These are phyloP conservation scores for Luscinia luscinia DNA, from an alignment of 2,797 vertebrate species.

Conservation along the genomic window DNA sequence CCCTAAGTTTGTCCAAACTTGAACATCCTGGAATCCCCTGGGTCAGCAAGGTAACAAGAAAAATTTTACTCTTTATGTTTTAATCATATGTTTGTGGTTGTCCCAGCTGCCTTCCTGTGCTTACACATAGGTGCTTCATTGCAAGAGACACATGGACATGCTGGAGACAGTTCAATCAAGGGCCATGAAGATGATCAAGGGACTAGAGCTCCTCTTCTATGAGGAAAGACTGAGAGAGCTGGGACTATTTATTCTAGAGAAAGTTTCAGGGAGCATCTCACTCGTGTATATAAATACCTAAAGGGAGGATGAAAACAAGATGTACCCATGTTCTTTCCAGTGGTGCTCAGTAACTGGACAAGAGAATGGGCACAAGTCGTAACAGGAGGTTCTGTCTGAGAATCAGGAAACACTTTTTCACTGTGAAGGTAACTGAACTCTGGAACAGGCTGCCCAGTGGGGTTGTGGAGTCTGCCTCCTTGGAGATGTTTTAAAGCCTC, in stretches of 20 bases:
- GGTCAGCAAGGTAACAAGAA: neutral
- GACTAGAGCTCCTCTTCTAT: neutral
- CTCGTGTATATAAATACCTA: neutral
- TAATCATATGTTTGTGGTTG: neutral
- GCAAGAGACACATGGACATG: neutral
- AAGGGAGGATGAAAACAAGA: neutral
- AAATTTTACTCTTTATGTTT: neutral
- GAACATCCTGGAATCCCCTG: neutral
- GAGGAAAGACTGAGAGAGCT: neutral
- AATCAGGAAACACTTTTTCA: neutral
- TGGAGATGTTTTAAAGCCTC: neutral
- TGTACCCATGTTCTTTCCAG: neutral
- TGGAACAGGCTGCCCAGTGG: neutral
- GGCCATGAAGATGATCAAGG: neutral
- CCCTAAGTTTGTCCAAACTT: too few species aligned
- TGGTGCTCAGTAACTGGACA: neutral
- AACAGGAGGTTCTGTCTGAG: neutral
- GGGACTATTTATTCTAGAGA: neutral
- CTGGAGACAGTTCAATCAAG: neutral
- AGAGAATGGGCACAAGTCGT: neutral
- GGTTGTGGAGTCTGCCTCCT: neutral
- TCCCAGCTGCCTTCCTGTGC: neutral
- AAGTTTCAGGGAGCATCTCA: neutral
- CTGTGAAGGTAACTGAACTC: neutral
- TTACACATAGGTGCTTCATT: neutral